Base-by-base conservation (phyloP, 2,113 vertebrate genomes). In the Oncorhynchus nerka region DNA sequence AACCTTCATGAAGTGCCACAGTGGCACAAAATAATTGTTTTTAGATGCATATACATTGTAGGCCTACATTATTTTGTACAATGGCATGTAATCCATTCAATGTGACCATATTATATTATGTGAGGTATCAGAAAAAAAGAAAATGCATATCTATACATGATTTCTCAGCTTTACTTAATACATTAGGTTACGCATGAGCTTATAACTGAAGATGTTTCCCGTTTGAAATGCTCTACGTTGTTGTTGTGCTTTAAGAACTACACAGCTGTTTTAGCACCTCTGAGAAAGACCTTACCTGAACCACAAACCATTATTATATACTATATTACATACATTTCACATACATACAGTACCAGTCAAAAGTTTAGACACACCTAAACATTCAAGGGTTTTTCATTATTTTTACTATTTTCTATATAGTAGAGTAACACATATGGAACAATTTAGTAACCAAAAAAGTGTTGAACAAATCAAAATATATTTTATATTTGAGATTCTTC, bases 251-350 rank as follows among this genome's bases (percentile, higher is more conserved):
- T 67, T 30, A 67, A 67, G 15, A 28, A 32, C 16, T 32, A 32
- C 8, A 67, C 28, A 67, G 26, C 13, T 32, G 39, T 67, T 67
- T 30, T 67, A 67, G 28, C 28, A 67, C 65, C 28, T 15, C 26
- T 11, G 4, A 4, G 26, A 65, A 65, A 22, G 15, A 65, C 3
- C 24, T 26, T 45, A 45, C 39, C 22, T 65, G 22, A 65, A 26
- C 7, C 62, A 26, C 62, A 65, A 65, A 65, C 62, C 39, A 45
- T 45, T 45, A 65, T 26, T 11, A 26, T 28, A 65, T 65, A 73
- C 15, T 32, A 64, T 48, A 71, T 49, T 71, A 71, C 70, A 51
- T 55, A 71, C 71, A 73, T 65, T 24, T 24, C 7, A 65, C 26
- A 26, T 24, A 12, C 13, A 3, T 7, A 45, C 8, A 11, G 39